Conservation (phyloP, 2,888 invertebrate species). For the Ramazzottius varieornatus region DNA sequence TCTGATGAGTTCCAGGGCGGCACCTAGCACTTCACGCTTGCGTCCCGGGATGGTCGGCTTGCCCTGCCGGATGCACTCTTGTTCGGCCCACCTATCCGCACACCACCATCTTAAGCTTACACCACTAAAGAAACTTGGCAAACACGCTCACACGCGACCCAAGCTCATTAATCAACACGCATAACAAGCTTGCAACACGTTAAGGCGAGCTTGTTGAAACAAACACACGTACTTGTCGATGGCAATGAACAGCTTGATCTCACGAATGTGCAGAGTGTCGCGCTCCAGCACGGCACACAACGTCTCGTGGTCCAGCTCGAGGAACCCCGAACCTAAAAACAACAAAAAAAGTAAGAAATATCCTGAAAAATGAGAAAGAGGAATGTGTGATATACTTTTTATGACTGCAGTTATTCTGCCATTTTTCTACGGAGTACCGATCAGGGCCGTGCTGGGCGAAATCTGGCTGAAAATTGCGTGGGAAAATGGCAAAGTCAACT, state of each 20-base stretch:
- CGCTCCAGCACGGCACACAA: conserved; percentile 45
- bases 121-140: conserved; percentile 9
- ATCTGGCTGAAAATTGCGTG: no score
- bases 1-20: conserved; percentile 42
- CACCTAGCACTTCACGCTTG: conserved; percentile 39
- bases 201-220: no score
- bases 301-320: conserved; percentile 52
- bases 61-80: conserved; percentile 41
- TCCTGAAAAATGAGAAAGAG: no score
- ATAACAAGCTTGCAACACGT: no score
- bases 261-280: conserved; percentile 47
- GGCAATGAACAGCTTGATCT: conserved; percentile 47
- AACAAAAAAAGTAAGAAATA: neutral
- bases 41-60: conserved; percentile 38
- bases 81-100: conserved; percentile 36
- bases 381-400: no score
- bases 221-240: conserved; percentile 29
- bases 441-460: no score
- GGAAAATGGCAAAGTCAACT: no score
- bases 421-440: neutral
- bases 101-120: no score
- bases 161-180: conserved; percentile 22
- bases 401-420: no score
- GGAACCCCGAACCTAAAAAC: conserved; percentile 33
- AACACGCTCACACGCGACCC: conserved; percentile 8